Evolutionary conservation across 2,888 invertebrate genomes (phyloP), one percentile per base, ranked within the genome.

Genomic region (Apodemia mormo): DNA sequence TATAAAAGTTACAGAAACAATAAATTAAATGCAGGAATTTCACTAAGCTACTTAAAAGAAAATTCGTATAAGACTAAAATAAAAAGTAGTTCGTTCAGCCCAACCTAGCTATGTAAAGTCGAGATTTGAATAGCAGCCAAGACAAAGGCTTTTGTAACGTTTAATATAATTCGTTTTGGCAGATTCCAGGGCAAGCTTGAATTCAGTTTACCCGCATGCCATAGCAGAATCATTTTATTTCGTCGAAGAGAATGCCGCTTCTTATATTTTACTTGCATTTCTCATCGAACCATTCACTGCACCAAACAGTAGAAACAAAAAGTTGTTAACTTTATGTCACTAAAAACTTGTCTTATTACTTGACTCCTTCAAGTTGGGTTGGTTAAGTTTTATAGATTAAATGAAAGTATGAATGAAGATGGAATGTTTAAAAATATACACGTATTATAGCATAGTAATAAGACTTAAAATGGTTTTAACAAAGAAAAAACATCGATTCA

Each of bases 31-130:
- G 30, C 40, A 61, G 61, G 68, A 61, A 68, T 68, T 37, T 45
- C 61, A 79, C 37, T 64, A 64, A 64, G 58, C 58, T 30, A 30
- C 30, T 29, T 58, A 58, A 58, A 64, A n/a, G 14, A n/a, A 83
- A 90, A 89, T 89, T 88, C 85, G 86, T 89, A 76, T 76, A 80
- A 82, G 83, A 81, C 75, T 33, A 14, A 64, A 80, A 81, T 82
- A 88, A 90, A 88, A 88, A 89, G 72, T 71, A 77, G 73, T 78
- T 74, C 66, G 73, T 80, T 78, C 81, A 81, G 81, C 78, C 71
- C 70, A 73, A 72, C 76, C 37, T 64, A 64, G 64, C 71, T 75
- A 65, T 73, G 81, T 86, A 86, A 83, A 81, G 87, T 85, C 78
- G 80, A 75, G 79, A 82, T 85, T 85, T 72, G 79, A 74, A 74